Percentiles rank a stretch among this genome's conserved stretches.
These are phyloP conservation scores for Netelia fuscicornis DNA, from an alignment of 2,888 invertebrate species.

Conservation along the genomic window DNA sequence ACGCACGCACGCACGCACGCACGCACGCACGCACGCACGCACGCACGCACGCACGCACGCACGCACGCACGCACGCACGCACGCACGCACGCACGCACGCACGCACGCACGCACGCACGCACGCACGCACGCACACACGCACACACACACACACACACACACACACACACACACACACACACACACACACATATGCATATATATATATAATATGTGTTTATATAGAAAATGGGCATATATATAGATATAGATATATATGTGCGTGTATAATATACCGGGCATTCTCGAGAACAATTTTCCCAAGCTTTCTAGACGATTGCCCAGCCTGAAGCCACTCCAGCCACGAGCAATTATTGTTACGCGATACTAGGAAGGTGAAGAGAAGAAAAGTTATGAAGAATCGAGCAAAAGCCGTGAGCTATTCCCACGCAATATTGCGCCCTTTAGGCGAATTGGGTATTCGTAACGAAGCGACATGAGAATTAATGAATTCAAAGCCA, in stretches of 20 bases:
- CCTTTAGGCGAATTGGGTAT: constrained; percentile 44
- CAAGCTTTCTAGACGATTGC: constrained; percentile 77
- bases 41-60: too few relatives aligned
- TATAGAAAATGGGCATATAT: background rate
- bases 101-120: too few relatives aligned
- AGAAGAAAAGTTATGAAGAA: constrained; percentile 67
- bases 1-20: too few relatives aligned
- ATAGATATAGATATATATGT: background rate
- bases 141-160: background rate
- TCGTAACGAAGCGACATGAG: background rate
- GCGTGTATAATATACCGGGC: constrained; percentile 14
- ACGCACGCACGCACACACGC: too few relatives aligned
- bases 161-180: background rate
- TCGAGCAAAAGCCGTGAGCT: constrained; percentile 39
- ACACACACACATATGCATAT: background rate
- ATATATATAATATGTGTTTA: background rate
- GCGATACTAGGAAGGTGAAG: constrained; percentile 57
- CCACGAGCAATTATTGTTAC: constrained; percentile 71
- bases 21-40: too few relatives aligned
- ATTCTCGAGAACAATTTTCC: constrained; percentile 71
- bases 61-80: too few relatives aligned
- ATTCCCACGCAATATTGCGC: constrained; percentile 72
- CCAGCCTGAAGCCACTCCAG: constrained; percentile 44
- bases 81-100: too few relatives aligned
- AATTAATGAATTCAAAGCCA: background rate